Conservation (phyloP, 2,797 vertebrate genomes). For the Amblyopsis hoosieri region DNA sequence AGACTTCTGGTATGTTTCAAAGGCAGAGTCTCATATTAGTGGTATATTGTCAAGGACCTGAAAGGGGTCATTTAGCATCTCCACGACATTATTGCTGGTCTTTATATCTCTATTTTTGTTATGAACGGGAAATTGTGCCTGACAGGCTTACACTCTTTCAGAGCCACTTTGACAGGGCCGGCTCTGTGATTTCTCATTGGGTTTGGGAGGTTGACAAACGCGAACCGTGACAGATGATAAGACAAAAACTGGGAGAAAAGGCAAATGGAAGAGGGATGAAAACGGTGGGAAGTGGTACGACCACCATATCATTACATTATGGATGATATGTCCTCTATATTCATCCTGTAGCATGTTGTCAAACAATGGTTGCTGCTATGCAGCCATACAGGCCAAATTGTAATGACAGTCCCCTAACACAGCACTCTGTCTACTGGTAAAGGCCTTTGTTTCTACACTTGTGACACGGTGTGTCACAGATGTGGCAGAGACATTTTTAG, state of each 20-base stretch:
- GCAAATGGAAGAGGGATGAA: conserved; percentile 11
- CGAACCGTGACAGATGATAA: background rate
- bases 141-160: conserved; percentile 28
- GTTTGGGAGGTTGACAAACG: background rate
- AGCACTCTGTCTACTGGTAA: too few relatives aligned
- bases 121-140: conserved; percentile 47
- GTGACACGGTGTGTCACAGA: conserved; percentile 50
- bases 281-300: conserved; percentile 30
- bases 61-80: conserved; percentile 74
- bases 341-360: conserved; percentile 12
- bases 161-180: conserved; percentile 31
- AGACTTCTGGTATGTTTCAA: conserved; percentile 62
- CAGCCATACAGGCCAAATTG: too few relatives aligned
- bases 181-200: conserved; percentile 32
- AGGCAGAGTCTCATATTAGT: conserved; percentile 73
- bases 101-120: conserved; percentile 69
- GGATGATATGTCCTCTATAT: conserved; percentile 16
- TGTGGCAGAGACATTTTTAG: conserved; percentile 74
- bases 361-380: too few relatives aligned
- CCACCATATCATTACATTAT: conserved; percentile 8
- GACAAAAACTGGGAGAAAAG: conserved; percentile 25
- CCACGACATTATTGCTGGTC: conserved; percentile 73
- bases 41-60: conserved; percentile 71
- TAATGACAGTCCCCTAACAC: too few relatives aligned
- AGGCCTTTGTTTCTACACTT: conserved; percentile 57